Percentiles rank a stretch among this genome's conserved stretches.
Evolutionary conservation across 2,888 invertebrate species (phyloP).

Genomic region (Bedellia somnulentella): DNA sequence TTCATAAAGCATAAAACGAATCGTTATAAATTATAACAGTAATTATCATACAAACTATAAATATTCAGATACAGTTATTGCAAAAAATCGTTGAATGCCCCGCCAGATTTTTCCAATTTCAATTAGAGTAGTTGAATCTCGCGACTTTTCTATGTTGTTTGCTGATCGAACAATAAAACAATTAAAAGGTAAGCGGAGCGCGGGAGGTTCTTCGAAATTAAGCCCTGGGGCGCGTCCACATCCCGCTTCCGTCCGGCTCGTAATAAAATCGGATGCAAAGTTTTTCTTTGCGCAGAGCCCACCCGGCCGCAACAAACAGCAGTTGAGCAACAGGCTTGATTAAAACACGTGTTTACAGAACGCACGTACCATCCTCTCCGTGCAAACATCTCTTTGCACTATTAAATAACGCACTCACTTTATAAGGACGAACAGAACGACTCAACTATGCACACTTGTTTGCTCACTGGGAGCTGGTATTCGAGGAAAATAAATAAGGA

Average conservation of each 20-base stretch:
- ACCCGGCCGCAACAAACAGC: constrained; percentile 47
- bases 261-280: constrained; percentile 61
- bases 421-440: too few relatives aligned
- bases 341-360: constrained; percentile 59
- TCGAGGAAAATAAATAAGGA: too few relatives aligned
- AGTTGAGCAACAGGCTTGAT: constrained; percentile 58
- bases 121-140: neutral
- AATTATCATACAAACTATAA: too few relatives aligned
- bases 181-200: constrained; percentile 21
- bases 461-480: too few relatives aligned
- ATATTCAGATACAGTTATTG: too few relatives aligned
- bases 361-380: constrained; percentile 41
- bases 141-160: neutral
- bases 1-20: too few relatives aligned
- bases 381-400: too few relatives aligned
- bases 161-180: constrained; percentile 33
- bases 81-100: neutral
- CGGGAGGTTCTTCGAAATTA: constrained; percentile 36
- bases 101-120: neutral
- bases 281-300: constrained; percentile 52
- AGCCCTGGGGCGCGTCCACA: constrained; percentile 40
- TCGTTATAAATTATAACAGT: too few relatives aligned
- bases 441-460: too few relatives aligned
- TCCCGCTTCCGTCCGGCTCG: constrained; percentile 44
- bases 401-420: too few relatives aligned